These are phyloP conservation scores for Neoitamus cyanurus DNA, from an alignment of 2,888 invertebrate genomes.

Conservation along the genomic window DNA sequence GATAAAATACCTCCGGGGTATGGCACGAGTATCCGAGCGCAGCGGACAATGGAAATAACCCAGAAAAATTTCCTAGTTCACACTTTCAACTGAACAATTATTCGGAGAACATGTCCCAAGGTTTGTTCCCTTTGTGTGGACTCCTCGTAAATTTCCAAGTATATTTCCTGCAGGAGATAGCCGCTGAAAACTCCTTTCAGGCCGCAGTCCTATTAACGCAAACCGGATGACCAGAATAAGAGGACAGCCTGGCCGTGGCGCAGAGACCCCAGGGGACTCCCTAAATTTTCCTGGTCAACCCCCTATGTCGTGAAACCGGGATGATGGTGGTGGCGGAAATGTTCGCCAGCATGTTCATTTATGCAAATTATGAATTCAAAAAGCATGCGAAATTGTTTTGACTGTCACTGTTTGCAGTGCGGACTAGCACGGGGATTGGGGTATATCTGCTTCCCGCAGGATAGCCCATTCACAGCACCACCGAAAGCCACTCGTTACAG, in stretches of 20 bases:
- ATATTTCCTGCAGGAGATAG: constrained; percentile 5
- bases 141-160: constrained; percentile 1
- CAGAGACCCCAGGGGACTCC: not conserved
- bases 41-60: not conserved
- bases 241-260: not conserved
- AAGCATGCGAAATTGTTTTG: constrained; percentile 45
- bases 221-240: not conserved
- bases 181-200: not conserved
- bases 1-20: not conserved
- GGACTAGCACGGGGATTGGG: not conserved
- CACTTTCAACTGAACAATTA: not conserved
- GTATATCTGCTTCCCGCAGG: not conserved
- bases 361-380: constrained; percentile 49
- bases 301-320: not conserved
- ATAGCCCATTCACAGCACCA: not conserved
- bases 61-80: not conserved
- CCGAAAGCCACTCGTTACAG: not conserved
- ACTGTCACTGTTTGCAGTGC: constrained; percentile 7
- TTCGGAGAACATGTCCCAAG: not conserved
- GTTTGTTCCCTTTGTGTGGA: not conserved
- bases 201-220: not conserved
- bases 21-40: not conserved
- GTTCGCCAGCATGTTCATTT: constrained; percentile 41
- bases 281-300: not conserved
- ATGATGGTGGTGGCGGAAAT: constrained; percentile 12